phyloP scores from a whole-genome alignment of 2,797 vertebrate genomes.

The Halcyon badia region DNA sequence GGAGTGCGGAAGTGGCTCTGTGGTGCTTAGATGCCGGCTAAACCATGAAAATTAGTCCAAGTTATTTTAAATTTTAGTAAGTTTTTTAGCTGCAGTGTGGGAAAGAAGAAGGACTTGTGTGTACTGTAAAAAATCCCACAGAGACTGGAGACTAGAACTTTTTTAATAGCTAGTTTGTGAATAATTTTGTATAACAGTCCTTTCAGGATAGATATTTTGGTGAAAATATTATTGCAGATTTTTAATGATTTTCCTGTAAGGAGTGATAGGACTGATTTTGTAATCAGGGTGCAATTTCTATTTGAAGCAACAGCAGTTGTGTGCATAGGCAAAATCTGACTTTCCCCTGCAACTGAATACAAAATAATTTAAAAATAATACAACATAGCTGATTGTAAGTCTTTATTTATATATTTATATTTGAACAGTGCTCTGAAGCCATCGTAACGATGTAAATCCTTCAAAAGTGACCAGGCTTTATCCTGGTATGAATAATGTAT shows the following conservation, averaged over 20 bases:
- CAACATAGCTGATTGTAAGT: neutral
- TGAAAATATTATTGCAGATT: neutral
- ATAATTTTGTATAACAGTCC: neutral
- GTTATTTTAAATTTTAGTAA: conserved; percentile 39
- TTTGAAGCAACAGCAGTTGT: neutral
- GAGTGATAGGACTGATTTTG: neutral
- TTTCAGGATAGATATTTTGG: neutral
- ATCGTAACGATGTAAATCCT: neutral
- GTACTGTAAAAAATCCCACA: neutral
- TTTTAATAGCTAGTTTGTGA: neutral
- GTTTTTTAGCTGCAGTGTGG: neutral
- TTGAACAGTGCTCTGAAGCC: neutral
- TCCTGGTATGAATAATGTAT: neutral
- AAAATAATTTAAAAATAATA: neutral
- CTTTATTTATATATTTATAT: neutral
- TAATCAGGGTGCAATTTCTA: neutral
- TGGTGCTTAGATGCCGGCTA: neutral
- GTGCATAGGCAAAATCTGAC: neutral
- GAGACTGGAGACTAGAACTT: neutral
- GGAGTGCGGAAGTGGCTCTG: neutral
- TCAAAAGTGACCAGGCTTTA: neutral
- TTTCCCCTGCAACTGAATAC: neutral
- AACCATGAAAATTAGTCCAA: neutral
- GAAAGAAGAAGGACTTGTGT: conserved; percentile 39
- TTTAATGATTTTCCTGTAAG: neutral